Evolutionary conservation across 2,888 invertebrate genomes (phyloP).

Genomic region (Drosophila siamana): DNA sequence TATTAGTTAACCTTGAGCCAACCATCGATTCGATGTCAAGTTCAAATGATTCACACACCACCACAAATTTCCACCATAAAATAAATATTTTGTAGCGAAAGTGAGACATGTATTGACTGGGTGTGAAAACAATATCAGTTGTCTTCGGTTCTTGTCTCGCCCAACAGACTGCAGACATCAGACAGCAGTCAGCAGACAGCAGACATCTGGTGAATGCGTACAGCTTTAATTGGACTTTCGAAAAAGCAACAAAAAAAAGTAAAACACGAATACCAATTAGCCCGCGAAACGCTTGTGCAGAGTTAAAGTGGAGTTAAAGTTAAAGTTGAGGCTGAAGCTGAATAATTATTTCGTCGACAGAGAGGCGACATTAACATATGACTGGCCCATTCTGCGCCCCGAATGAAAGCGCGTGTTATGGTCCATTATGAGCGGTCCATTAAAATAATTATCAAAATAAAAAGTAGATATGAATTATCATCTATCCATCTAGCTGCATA

Average conservation of each 20-base stretch:
- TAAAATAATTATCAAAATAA: slow-evolving; percentile 48
- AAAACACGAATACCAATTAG: slow-evolving; percentile 62
- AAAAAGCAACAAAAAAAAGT: slow-evolving; percentile 44
- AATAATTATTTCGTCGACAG: slow-evolving; percentile 50
- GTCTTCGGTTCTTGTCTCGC: slow-evolving; percentile 34
- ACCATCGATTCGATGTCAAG: slow-evolving; percentile 68
- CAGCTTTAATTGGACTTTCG: slow-evolving; percentile 73
- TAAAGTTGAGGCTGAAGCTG: slow-evolving; percentile 30
- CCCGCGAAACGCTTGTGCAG: slow-evolving; percentile 39
- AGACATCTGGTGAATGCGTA: slow-evolving; percentile 33
- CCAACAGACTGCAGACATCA: background rate
- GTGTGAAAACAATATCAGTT: slow-evolving; percentile 7
- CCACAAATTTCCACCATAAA: slow-evolving; percentile 21
- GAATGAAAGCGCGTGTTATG: slow-evolving; percentile 52
- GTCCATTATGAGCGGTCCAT: slow-evolving; percentile 33
- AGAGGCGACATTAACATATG: slow-evolving; percentile 52
- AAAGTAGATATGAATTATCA: slow-evolving; percentile 16
- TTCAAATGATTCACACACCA: slow-evolving; percentile 50
- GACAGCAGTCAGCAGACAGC: slow-evolving; percentile 14
- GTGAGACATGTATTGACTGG: slow-evolving; percentile 24
- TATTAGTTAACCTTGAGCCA: slow-evolving; percentile 73
- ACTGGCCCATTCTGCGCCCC: slow-evolving; percentile 51
- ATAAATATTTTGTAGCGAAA: slow-evolving; percentile 40
- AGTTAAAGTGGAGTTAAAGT: slow-evolving; percentile 43
- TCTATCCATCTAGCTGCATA: slow-evolving; percentile 23